Percentiles rank a stretch among this genome's conserved stretches.
Evolutionary conservation across 2,797 vertebrate genomes (phyloP).

Genomic region (Adelosebastes latens): DNA sequence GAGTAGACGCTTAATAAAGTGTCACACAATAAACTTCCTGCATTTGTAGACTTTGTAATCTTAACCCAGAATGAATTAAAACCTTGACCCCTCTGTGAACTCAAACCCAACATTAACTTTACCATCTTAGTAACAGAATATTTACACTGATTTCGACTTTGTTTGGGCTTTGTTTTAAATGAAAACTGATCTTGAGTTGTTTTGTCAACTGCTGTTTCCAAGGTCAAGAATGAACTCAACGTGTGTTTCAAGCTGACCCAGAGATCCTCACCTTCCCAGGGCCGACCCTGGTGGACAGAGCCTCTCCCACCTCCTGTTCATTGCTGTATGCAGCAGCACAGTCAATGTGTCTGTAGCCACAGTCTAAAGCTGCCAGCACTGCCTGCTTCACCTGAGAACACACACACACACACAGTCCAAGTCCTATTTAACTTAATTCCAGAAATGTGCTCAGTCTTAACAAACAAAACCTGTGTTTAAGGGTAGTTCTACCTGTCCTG

Average conservation of each 20-base stretch:
- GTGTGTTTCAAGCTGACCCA: background rate
- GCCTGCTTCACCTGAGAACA: slow-evolving; percentile 79
- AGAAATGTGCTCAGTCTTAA: background rate
- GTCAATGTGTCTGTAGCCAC: slow-evolving; percentile 84
- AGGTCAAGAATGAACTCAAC: background rate
- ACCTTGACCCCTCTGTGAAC: background rate
- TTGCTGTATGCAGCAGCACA: slow-evolving; percentile 84
- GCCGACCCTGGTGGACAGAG: slow-evolving; percentile 72
- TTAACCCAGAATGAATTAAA: background rate
- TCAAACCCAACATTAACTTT: background rate
- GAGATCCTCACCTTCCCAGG: slow-evolving; percentile 73
- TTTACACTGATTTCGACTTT: background rate
- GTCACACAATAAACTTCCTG: background rate
- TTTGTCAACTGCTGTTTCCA: background rate
- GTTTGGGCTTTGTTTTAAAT: background rate
- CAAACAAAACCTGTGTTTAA: background rate
- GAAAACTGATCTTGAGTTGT: background rate
- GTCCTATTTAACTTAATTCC: background rate
- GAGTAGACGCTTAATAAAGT: background rate
- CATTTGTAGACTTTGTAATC: background rate
- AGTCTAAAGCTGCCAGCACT: slow-evolving; percentile 80
- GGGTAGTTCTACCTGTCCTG: slow-evolving; percentile 73
- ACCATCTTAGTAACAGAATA: background rate
- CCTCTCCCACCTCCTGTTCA: slow-evolving; percentile 82
- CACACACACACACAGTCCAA: background rate